Percentiles rank a stretch among this genome's conserved stretches.
These are phyloP conservation scores for Conistra vaccinii DNA, from an alignment of 2,888 invertebrate genomes.

Conservation along the genomic window DNA sequence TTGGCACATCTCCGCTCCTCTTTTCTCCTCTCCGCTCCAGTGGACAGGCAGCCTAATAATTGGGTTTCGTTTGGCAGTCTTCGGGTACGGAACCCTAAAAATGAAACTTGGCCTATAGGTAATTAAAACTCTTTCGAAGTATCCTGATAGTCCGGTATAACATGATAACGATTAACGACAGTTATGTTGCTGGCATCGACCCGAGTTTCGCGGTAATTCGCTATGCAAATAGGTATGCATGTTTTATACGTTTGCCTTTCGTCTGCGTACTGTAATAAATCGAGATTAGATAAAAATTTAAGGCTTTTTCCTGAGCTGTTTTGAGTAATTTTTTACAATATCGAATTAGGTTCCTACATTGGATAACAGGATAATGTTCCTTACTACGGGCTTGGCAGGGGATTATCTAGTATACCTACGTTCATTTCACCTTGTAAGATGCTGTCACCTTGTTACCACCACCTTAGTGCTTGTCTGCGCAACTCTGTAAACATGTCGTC, in stretches of 20 bases:
- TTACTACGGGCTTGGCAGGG: too few relatives aligned
- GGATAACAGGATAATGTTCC: not conserved
- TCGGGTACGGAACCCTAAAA: too few relatives aligned
- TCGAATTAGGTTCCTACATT: too few relatives aligned
- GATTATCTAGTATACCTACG: not conserved
- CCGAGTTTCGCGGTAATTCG: conserved; percentile 49
- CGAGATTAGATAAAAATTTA: not conserved
- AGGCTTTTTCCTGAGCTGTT: not conserved
- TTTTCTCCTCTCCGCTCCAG: too few relatives aligned
- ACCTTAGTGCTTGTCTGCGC: not conserved
- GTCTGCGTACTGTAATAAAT: conserved; percentile 8
- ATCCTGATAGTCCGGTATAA: conserved; percentile 16
- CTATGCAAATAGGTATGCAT: conserved; percentile 39
- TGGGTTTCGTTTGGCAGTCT: too few relatives aligned
- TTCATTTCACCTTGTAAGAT: not conserved
- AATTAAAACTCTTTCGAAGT: not conserved
- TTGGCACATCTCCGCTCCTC: too few relatives aligned
- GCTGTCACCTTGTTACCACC: not conserved
- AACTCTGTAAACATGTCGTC: not conserved
- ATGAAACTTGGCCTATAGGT: too few relatives aligned
- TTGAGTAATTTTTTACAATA: too few relatives aligned
- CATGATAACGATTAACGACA: conserved; percentile 26
- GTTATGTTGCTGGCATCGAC: conserved; percentile 56
- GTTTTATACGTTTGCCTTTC: conserved; percentile 15
- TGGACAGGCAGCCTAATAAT: too few relatives aligned